Conservation (phyloP, 2,888 invertebrate species). For the Zelleria hepariella region DNA sequence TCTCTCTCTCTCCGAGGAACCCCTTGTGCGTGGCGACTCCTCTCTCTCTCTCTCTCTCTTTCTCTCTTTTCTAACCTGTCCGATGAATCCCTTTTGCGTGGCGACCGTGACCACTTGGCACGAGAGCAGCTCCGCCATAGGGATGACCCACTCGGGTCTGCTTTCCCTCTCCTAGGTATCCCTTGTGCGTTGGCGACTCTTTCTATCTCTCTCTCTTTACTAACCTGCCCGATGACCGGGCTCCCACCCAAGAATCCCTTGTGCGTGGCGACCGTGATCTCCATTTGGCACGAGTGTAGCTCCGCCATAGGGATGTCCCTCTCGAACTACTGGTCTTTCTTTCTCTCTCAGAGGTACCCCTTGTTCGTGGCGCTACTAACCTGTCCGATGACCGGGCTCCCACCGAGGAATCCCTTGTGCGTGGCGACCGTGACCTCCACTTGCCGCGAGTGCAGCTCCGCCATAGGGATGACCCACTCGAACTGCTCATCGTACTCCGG, state of each 20-base stretch:
- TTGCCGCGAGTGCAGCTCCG: slow-evolving; percentile 82
- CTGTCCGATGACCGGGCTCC: slow-evolving; percentile 88
- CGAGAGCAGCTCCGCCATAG: slow-evolving; percentile 82
- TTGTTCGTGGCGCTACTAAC: slow-evolving; percentile 43
- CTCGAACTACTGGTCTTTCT: slow-evolving; percentile 93
- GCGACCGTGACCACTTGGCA: slow-evolving; percentile 92
- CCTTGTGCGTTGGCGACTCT: too few species aligned
- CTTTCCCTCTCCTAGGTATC: too few species aligned
- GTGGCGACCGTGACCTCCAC: slow-evolving; percentile 91
- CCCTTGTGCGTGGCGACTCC: too few species aligned
- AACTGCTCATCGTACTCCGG: slow-evolving; percentile 81
- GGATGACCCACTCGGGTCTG: slow-evolving; percentile 90
- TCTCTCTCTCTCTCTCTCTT: too few species aligned
- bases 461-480: slow-evolving; percentile 87
- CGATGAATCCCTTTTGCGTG: slow-evolving; percentile 87
- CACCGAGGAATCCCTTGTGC: slow-evolving; percentile 87
- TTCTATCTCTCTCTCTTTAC: too few species aligned
- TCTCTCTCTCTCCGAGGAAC: too few species aligned
- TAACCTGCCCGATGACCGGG: slow-evolving; percentile 86
- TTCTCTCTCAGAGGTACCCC: too few species aligned
- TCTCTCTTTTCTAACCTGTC: too few species aligned
- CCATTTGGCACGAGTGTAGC: slow-evolving; percentile 81
- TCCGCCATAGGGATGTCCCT: slow-evolving; percentile 88
- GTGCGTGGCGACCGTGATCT: slow-evolving; percentile 90
- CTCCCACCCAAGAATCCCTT: slow-evolving; percentile 88